Evolutionary conservation across 2,113 vertebrate genomes (phyloP).

Genomic region (Neotragus pygmaeus): DNA sequence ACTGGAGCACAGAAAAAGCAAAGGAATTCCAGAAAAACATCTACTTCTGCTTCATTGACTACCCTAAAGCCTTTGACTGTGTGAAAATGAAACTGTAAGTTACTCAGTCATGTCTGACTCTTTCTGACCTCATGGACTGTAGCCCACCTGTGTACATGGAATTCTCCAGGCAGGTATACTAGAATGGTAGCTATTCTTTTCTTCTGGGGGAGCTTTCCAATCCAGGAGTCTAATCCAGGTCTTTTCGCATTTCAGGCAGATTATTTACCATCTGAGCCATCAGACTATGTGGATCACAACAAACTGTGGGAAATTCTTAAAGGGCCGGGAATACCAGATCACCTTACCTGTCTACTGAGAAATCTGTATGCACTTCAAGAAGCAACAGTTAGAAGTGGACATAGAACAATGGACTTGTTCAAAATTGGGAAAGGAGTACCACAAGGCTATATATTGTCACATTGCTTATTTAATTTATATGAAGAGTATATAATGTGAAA

Average conservation of each 20-base stretch:
- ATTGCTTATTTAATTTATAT: background rate
- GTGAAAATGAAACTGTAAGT: background rate
- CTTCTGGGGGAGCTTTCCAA: background rate
- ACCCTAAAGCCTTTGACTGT: background rate
- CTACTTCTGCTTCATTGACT: background rate
- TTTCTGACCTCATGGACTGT: background rate
- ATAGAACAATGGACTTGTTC: background rate
- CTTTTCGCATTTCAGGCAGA: background rate
- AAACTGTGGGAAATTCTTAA: background rate
- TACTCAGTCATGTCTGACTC: background rate
- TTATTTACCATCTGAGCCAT: background rate
- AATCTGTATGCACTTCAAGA: background rate
- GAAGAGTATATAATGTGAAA: background rate
- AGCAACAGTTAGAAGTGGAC: background rate
- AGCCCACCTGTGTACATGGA: background rate
- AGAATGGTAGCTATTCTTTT: background rate
- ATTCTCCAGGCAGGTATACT: background rate
- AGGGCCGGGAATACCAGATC: fast-evolving
- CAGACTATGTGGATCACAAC: background rate
- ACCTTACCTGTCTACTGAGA: background rate
- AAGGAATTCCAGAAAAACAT: background rate
- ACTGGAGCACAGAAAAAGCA: background rate
- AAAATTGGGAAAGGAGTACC: background rate
- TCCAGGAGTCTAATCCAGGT: background rate
- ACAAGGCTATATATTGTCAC: background rate